Evolutionary conservation across 1,140 invertebrate genomes (phyloP).

Genomic region (Drosophila pruinosa): DNA sequence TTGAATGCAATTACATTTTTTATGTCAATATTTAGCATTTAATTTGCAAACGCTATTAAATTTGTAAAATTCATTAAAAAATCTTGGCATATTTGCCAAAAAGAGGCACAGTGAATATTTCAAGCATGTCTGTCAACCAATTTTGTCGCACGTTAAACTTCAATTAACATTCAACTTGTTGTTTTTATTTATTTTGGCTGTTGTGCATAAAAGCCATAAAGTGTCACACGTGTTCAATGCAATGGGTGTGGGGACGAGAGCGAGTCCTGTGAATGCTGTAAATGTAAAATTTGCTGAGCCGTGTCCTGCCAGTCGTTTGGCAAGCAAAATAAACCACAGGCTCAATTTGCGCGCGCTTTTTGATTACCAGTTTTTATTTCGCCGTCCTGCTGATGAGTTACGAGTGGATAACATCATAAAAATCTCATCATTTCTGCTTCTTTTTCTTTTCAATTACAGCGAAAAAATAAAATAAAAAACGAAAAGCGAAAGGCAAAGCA

Average conservation of each 20-base stretch:
- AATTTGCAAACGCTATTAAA: background rate
- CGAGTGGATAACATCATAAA: conserved; percentile 73
- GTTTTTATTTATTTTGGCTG: conserved; percentile 1
- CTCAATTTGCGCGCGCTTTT: conserved; percentile 56
- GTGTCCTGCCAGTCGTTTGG: conserved; percentile 26
- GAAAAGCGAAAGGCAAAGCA: conserved; percentile 3
- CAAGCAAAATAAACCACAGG: conserved; percentile 63
- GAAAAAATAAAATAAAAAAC: conserved; percentile 25
- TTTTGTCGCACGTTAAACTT: conserved; percentile 39
- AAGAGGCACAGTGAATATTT: too few relatives aligned
- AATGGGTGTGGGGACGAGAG: background rate
- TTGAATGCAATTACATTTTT: too few relatives aligned
- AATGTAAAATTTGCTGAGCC: conserved; percentile 37
- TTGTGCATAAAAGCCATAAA: conserved; percentile 64
- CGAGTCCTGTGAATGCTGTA: conserved; percentile 25
- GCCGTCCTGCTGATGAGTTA: conserved; percentile 43
- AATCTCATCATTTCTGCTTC: conserved; percentile 60
- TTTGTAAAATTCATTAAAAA: conserved; percentile 3
- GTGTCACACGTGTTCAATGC: conserved; percentile 40
- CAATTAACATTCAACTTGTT: conserved; percentile 56
- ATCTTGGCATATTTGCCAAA: background rate
- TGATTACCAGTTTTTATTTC: conserved; percentile 76
- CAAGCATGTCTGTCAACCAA: conserved; percentile 7
- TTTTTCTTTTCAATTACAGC: conserved; percentile 62
- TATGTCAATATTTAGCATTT: background rate